Base-by-base conservation (phyloP, 2,888 invertebrate species). In the Agriopis marginaria region DNA sequence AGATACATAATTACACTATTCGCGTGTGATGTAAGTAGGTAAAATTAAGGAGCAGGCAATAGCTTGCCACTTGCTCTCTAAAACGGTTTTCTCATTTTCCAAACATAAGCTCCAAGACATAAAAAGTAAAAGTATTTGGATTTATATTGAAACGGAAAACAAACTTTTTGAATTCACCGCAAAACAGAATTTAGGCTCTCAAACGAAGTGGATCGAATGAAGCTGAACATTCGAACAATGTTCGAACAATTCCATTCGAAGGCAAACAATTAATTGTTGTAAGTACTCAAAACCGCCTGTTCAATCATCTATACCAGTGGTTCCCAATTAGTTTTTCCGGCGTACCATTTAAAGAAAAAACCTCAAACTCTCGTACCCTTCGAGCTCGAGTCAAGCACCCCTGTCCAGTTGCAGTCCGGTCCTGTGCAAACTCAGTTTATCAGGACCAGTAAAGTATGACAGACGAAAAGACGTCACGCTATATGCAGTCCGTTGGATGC, bases 101-200 rank as follows among this genome's bases (percentile, higher is more conserved):
- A 55, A 55, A 55, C 55, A 53, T 7, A 55, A 55, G 23, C 56
- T 17, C 23, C 23, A 58, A 58, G 56, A 55, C n/a, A 14, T 23
- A 23, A 23, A 47, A 14, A 14, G 7, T 1, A 14, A 51, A 51
- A 65, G 56, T 45, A 60, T 53, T 58, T 14, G 10, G 44, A 65
- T 58, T 64, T 44, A 58, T 59, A 47, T 58, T 50, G 9, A 45
- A 53, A 66, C 53, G 32, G 47, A 12, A 47, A 56, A 40, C 32
- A 53, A 66, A 59, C 65, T 59, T 65, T 65, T 40, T 14, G 53
- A 53, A 45, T 53, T 59, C 53, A 60, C 47, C 65, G 47, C 65
- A 17, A n/a, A 65, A 59, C 44, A 11, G 14, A 60, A 44, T 32
- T n/a, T 39, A 45, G 39, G 11, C 23, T 50, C 58, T 59, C 53